A percentile compares a stretch with the other conserved stretches of the same genome.
Evolutionary conservation across 1,140 invertebrate genomes (phyloP).

Genomic region (Stratiolaelaps scimitus): DNA sequence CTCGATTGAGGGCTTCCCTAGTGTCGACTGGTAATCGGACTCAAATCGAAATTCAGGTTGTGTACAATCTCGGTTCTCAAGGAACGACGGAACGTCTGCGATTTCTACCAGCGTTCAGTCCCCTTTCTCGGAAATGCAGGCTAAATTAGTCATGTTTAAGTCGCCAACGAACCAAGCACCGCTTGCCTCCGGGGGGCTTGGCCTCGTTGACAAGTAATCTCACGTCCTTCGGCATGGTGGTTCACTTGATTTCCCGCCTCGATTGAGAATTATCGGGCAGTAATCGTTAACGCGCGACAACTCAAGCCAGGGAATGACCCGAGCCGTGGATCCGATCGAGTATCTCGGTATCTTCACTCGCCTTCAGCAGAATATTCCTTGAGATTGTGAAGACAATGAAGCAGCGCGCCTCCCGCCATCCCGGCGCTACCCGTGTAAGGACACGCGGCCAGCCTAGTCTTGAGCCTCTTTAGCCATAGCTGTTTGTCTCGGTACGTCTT

Average conservation of each 20-base stretch:
- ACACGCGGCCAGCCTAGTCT: neutral
- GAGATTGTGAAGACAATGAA: neutral
- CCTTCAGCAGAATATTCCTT: neutral
- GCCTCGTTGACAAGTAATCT: neutral
- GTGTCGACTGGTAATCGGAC: neutral
- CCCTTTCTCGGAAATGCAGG: too few species aligned
- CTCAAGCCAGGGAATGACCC: neutral
- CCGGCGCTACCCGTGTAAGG: neutral
- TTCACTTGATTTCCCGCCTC: neutral
- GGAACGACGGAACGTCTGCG: neutral
- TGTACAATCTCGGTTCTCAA: neutral
- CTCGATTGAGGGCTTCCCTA: neutral
- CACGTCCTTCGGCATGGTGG: neutral
- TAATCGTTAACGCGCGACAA: neutral
- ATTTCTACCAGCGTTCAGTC: neutral
- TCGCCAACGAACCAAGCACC: neutral
- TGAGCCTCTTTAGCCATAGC: constrained; percentile 11
- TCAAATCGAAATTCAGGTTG: neutral
- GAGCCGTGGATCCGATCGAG: neutral
- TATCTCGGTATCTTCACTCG: neutral
- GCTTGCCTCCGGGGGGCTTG: neutral
- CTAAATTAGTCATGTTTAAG: too few species aligned
- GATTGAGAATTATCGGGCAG: neutral
- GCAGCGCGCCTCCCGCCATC: constrained; percentile 11
- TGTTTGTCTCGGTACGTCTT: constrained; percentile 21